Evolutionary conservation across 2,888 invertebrate genomes (phyloP).

Genomic region (Psylliodes chrysocephalus): DNA sequence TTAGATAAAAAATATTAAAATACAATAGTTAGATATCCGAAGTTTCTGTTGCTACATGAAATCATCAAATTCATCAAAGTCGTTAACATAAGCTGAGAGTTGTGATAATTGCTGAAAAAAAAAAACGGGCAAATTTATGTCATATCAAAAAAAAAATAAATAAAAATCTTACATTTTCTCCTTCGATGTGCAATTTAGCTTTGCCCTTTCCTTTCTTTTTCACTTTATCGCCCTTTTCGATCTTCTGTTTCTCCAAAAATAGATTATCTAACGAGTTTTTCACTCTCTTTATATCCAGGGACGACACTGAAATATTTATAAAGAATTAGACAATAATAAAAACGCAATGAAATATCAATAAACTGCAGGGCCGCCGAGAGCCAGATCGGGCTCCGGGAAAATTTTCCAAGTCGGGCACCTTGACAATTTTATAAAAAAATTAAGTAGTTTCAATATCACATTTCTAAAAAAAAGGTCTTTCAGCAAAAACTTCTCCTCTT

Average conservation of each 20-base stretch:
- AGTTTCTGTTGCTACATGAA: slow-evolving; percentile 74
- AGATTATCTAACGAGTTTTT: slow-evolving; percentile 85
- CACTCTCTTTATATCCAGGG: slow-evolving; percentile 85
- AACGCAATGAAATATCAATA: no score
- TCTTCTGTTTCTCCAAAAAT: slow-evolving; percentile 87
- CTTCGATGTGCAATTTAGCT: slow-evolving; percentile 81
- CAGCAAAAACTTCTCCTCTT: no score
- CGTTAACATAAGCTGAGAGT: slow-evolving; percentile 73
- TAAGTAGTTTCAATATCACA: no score
- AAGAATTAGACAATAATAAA: background rate
- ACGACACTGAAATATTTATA: slow-evolving; percentile 78
- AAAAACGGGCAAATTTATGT: slow-evolving; percentile 42
- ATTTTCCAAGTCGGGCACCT: no score
- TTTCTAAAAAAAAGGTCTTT: no score
- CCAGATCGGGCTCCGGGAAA: no score
- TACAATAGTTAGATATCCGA: slow-evolving; percentile 20
- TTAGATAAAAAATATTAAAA: slow-evolving; percentile 41
- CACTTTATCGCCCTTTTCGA: slow-evolving; percentile 82
- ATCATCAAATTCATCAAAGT: slow-evolving; percentile 70
- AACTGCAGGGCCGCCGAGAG: no score
- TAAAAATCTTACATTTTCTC: slow-evolving; percentile 76
- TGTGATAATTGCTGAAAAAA: slow-evolving; percentile 68
- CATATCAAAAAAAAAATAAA: no score
- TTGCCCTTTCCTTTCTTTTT: slow-evolving; percentile 85
- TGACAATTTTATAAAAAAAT: no score